phyloP scores from a whole-genome alignment of 64 coral and sea anemone species.

The Stichodactyla helianthus region DNA sequence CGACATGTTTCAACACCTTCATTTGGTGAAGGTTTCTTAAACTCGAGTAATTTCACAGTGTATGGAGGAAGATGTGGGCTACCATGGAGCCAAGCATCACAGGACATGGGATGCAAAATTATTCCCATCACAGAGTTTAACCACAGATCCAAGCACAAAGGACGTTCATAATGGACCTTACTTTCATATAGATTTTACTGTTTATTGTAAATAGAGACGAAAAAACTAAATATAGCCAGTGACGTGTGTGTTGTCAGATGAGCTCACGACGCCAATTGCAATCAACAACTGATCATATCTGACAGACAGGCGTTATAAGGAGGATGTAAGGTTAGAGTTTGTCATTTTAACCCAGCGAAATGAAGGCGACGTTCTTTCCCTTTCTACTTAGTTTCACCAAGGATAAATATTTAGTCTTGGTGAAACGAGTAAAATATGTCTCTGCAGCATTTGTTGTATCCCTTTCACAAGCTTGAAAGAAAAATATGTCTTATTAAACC shows the following conservation, averaged over 20 bases:
- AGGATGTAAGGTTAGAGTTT: too few relatives aligned
- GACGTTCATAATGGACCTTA: background rate
- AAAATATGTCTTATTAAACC: background rate
- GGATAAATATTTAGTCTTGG: background rate
- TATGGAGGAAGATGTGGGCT: background rate
- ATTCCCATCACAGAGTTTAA: background rate
- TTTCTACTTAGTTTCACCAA: background rate
- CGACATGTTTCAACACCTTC: background rate
- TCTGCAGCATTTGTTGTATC: background rate
- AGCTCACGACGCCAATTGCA: background rate
- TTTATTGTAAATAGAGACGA: slow-evolving; percentile 6
- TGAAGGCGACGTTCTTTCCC: too few relatives aligned
- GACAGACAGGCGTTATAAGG: too few relatives aligned
- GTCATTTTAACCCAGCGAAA: too few relatives aligned
- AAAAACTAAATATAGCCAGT: background rate
- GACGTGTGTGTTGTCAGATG: background rate
- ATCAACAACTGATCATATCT: too few relatives aligned
- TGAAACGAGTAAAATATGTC: background rate
- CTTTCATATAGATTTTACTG: background rate
- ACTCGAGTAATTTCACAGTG: background rate
- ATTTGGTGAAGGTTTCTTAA: background rate
- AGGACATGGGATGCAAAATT: background rate
- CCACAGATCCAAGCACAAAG: background rate
- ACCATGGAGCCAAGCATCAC: background rate
- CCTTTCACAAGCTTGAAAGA: background rate